phyloP scores from a whole-genome alignment of 2,113 vertebrate species.

The Azemiops feae region DNA sequence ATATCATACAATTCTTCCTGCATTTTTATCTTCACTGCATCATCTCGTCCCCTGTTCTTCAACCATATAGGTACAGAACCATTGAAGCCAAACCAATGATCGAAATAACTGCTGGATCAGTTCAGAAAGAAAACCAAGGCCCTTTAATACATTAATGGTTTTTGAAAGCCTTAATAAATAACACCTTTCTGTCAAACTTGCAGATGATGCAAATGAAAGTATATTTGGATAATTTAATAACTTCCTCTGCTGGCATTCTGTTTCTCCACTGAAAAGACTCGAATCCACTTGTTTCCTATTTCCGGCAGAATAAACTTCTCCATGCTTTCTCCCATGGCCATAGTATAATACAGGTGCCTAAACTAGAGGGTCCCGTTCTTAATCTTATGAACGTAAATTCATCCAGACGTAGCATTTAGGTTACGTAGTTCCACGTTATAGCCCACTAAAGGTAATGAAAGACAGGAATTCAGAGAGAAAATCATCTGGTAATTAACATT shows the following conservation, averaged over 20 bases:
- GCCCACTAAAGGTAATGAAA: background rate
- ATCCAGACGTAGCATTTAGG: background rate
- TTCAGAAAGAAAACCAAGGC: background rate
- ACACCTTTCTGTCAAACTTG: background rate
- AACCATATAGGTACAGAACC: background rate
- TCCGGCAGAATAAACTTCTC: background rate
- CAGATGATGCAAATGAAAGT: constrained; percentile 1
- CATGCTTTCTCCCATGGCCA: background rate
- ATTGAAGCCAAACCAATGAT: background rate
- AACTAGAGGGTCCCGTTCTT: background rate
- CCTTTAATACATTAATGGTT: background rate
- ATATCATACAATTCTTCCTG: background rate
- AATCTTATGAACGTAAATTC: background rate
- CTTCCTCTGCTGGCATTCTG: background rate
- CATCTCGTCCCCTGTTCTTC: background rate
- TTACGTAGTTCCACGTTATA: background rate
- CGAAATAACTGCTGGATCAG: background rate
- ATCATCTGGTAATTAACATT: constrained; percentile 9
- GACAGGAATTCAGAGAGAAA: background rate
- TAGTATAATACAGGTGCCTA: background rate
- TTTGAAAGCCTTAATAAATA: background rate
- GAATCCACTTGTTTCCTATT: background rate
- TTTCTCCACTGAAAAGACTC: background rate
- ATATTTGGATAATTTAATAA: background rate
- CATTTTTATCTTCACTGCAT: background rate